Evolutionary conservation across 2,888 invertebrate species (phyloP).

Genomic region (Cephus sareptanus): DNA sequence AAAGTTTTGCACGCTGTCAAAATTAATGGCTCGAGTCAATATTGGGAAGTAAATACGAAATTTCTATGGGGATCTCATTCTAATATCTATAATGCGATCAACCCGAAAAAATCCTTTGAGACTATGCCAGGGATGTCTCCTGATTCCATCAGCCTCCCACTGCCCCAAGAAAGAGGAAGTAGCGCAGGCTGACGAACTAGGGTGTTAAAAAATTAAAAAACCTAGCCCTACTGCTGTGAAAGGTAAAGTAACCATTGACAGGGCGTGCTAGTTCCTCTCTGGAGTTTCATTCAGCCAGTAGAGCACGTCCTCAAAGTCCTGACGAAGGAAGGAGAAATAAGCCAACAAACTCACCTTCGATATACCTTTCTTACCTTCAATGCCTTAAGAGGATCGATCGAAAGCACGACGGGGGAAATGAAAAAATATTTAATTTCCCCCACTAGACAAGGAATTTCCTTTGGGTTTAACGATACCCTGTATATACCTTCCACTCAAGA

Average conservation of each 20-base stretch:
- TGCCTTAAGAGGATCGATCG: slow-evolving; percentile 9
- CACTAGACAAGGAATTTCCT: background rate
- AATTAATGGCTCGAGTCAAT: background rate
- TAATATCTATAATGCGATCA: background rate
- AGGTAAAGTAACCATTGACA: background rate
- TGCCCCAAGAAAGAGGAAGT: no score
- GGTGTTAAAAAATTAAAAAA: background rate
- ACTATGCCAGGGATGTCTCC: background rate
- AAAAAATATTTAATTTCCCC: background rate
- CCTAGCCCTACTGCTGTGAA: background rate
- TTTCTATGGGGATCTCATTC: background rate
- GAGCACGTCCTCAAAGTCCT: background rate
- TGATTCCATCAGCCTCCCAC: background rate
- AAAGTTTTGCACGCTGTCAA: background rate
- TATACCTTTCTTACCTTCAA: slow-evolving; percentile 2
- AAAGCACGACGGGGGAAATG: background rate
- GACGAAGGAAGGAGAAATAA: background rate
- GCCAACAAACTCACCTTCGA: background rate
- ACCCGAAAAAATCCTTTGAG: background rate
- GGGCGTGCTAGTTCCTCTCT: background rate
- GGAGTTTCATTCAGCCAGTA: background rate
- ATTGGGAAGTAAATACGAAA: background rate
- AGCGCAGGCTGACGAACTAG: background rate
- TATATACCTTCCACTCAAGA: background rate
- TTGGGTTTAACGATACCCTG: background rate